phyloP scores from a whole-genome alignment of 1,140 invertebrate species.

The Drosophila sucinea region DNA sequence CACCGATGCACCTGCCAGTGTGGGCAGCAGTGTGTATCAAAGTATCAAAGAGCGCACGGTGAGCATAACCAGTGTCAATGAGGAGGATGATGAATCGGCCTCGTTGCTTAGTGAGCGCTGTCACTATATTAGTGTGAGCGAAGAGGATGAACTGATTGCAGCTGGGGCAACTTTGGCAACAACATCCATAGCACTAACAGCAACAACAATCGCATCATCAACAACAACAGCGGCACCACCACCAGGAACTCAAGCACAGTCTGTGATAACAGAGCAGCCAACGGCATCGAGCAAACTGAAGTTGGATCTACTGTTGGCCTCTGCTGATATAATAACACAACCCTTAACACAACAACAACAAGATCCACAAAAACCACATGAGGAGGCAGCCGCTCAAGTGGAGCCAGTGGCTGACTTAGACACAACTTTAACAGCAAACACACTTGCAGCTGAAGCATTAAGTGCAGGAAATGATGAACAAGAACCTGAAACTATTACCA shows the following conservation, averaged over 20 bases:
- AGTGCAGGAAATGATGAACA: constrained; percentile 18
- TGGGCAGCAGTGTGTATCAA: constrained; percentile 51
- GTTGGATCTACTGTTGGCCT: constrained; percentile 78
- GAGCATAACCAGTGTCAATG: constrained; percentile 76
- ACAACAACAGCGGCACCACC: constrained; percentile 9
- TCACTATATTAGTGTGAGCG: constrained; percentile 76
- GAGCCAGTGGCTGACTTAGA: constrained; percentile 29
- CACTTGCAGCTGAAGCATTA: not conserved
- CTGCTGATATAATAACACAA: constrained; percentile 74
- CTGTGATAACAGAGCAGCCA: constrained; percentile 83
- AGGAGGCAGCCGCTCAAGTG: constrained; percentile 22
- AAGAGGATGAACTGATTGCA: constrained; percentile 74
- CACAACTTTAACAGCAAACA: not conserved
- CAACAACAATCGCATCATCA: constrained; percentile 17
- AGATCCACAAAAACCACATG: constrained; percentile 32
- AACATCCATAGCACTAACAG: constrained; percentile 15
- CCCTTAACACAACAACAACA: constrained; percentile 56
- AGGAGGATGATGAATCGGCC: constrained; percentile 75
- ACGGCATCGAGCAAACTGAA: constrained; percentile 78
- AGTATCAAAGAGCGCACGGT: constrained; percentile 74
- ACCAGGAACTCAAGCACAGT: constrained; percentile 74
- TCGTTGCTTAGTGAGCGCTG: constrained; percentile 73
- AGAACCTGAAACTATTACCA: constrained; percentile 38
- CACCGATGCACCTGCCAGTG: constrained; percentile 36
- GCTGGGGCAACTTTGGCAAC: constrained; percentile 24